These are phyloP conservation scores for Alectura lathami DNA, from an alignment of 2,113 vertebrate species.

Conservation along the genomic window DNA sequence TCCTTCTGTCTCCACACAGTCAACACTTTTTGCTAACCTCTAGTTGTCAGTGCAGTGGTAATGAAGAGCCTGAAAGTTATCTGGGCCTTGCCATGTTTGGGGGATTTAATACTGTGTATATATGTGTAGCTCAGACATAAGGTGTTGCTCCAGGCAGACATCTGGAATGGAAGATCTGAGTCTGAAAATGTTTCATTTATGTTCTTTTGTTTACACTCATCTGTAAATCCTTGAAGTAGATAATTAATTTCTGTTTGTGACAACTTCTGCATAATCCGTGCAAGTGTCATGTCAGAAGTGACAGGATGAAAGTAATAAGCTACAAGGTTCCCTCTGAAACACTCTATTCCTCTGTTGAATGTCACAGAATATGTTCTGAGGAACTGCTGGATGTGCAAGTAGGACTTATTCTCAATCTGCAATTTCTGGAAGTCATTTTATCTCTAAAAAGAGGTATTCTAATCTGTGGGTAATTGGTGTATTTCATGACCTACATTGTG, in stretches of 20 bases:
- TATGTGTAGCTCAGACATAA: neutral
- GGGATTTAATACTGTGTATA: neutral
- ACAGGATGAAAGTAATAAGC: neutral
- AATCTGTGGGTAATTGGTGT: neutral
- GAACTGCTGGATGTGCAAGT: neutral
- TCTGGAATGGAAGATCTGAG: slow-evolving; percentile 6
- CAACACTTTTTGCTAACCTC: neutral
- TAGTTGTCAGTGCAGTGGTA: neutral
- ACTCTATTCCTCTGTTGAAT: neutral
- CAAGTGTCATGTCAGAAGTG: neutral
- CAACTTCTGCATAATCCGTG: neutral
- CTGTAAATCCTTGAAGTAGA: neutral
- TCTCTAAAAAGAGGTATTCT: neutral
- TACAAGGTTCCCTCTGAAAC: neutral
- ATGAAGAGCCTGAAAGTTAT: neutral
- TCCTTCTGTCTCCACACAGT: neutral
- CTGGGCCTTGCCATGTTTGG: neutral
- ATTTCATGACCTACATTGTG: fast-evolving
- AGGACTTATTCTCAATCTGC: neutral
- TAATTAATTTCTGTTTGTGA: neutral
- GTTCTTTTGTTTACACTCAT: neutral
- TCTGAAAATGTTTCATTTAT: neutral
- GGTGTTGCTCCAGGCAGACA: slow-evolving; percentile 34
- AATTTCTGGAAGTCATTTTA: neutral
- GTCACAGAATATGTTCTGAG: neutral